phyloP scores from a whole-genome alignment of 2,113 vertebrate genomes.

The Spermophilus dauricus region DNA sequence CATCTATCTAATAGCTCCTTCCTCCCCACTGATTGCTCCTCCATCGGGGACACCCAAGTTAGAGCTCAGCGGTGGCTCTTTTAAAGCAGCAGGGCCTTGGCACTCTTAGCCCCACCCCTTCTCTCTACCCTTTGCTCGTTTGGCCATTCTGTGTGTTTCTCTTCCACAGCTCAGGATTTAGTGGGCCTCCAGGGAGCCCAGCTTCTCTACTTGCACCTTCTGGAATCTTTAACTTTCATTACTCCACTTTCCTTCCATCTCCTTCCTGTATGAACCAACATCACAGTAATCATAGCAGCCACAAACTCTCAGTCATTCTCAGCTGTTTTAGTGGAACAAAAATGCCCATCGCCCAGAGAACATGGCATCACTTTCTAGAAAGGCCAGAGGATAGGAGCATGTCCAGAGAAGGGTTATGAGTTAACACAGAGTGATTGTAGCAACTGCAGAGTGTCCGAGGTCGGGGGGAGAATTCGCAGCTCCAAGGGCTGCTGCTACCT shows the following conservation, averaged over 20 bases:
- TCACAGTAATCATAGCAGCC: neutral
- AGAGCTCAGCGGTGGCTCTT: neutral
- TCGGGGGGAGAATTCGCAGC: no score
- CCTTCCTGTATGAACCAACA: neutral
- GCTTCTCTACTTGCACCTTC: neutral
- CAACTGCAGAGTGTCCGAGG: no score
- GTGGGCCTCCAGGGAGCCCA: neutral
- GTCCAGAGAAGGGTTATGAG: neutral
- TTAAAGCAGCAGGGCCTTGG: neutral
- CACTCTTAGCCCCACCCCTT: neutral
- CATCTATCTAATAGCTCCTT: neutral
- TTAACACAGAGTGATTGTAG: neutral
- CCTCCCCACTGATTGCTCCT: neutral
- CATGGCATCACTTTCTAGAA: neutral
- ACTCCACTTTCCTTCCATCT: neutral
- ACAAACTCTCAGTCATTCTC: constrained; percentile 15
- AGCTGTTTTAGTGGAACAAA: neutral
- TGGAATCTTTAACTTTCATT: neutral
- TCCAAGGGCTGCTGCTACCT: neutral
- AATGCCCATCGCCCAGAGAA: neutral
- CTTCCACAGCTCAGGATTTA: neutral
- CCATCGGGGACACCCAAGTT: neutral
- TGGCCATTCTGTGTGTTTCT: neutral
- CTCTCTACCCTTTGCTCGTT: neutral
- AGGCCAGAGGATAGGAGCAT: neutral